Base-by-base conservation (phyloP, 2,888 invertebrate genomes). In the Sphaerophoria rueppellii region DNA sequence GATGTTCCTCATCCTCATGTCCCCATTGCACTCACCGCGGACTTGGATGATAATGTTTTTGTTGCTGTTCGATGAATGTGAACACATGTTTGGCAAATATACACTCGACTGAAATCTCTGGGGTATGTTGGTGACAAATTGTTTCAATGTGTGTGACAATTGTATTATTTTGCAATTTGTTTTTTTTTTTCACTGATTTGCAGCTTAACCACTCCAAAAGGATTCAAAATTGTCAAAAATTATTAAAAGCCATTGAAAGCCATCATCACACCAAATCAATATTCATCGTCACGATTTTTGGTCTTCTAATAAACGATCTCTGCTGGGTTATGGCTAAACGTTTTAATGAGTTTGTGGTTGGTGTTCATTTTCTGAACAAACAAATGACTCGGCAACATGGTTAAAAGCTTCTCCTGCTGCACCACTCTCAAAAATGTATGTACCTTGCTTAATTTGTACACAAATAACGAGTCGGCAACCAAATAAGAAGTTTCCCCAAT, bases 291-390 rank as follows among this genome's bases (percentile, higher is more conserved):
- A 82, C 73, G 82, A 65, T 24, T 24, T n/a, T 63, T 4, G 48
- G 40, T 40, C 32, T 43, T 34, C 60, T 11, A 11, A 11, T 11
- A 55, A 60, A 71, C 75, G 71, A 83, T 72, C 79, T 71, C 75
- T 57, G 79, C 6, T 0, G 6, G 40, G 43, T 43, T 43, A 67
- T 71, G 72, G 71, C 61, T 71, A 79, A 83, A 83, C 60, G 75
- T 79, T 83, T 79, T 83, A 83, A 83, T 79, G 83, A 83, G 79
- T 71, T 83, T 71, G 65, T 78, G 78, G 83, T 83, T 55, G 67
- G 55, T 75, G 48, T 65, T 34, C 70, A n/a, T 37, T 71, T 75
- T 79, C 52, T 55, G 37, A 67, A 65, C 83, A 71, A 79, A 79
- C 57, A 57, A 24, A 65, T 65, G 35, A 5, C 60, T 57, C 75